A percentile compares a stretch with the other conserved stretches of the same genome.
Conservation (phyloP, 2,113 vertebrate species). For the Neofelis nebulosa region DNA sequence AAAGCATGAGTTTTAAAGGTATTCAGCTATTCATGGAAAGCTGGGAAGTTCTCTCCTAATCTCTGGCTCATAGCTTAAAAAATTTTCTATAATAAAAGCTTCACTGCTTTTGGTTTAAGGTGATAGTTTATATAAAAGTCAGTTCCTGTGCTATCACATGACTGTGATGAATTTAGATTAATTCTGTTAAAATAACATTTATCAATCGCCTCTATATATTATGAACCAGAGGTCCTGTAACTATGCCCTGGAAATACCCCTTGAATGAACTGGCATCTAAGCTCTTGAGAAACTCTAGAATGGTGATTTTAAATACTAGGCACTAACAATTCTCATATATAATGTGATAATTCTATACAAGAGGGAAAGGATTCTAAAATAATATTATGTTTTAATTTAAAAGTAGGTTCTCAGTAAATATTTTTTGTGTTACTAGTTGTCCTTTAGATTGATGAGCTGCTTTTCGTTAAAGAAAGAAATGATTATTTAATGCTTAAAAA, state of each 20-base stretch:
- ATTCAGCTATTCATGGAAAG: background rate
- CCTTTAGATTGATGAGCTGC: background rate
- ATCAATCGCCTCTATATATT: background rate
- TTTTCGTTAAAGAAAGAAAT: constrained; percentile 32
- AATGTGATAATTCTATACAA: background rate
- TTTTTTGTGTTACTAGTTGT: background rate
- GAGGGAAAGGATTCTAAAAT: background rate
- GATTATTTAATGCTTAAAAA: background rate
- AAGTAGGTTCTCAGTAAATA: background rate
- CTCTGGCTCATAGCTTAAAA: background rate
- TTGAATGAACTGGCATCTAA: background rate
- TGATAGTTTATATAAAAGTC: constrained; percentile 21
- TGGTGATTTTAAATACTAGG: background rate
- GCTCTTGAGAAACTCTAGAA: background rate
- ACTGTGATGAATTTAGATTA: background rate
- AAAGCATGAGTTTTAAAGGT: background rate
- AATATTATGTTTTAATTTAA: background rate
- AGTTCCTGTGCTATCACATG: background rate
- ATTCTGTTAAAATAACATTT: background rate
- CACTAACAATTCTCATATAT: background rate
- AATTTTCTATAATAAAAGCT: background rate
- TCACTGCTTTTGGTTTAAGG: background rate
- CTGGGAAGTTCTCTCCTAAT: background rate
- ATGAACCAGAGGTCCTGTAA: background rate
- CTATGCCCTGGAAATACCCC: background rate